Base-by-base conservation (phyloP, 2,797 vertebrate species). In the Pagetopsis macropterus region DNA sequence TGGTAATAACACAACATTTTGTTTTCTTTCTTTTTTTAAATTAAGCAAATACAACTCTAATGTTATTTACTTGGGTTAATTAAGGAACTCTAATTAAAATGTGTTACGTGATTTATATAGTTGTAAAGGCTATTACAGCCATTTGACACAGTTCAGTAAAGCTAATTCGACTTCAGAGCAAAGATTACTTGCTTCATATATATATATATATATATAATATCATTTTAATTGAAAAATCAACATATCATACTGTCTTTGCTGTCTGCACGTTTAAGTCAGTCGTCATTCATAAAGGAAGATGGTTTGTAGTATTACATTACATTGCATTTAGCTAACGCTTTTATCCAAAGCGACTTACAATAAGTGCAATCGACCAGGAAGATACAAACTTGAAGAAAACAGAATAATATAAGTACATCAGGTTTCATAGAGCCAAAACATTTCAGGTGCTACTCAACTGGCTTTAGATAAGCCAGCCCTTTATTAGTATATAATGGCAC, bases 211-310 rank as follows among this genome's bases (percentile, higher is more conserved):
- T 27, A 33, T 33, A 33, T 33, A 65, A 81, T 65, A 65, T 8
- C 31, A 7, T 58, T 74, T 81, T 65, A 69, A 80, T 81, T 71
- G 48, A 45, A 57, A 49, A 59, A 75, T 76, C 16, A 59, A 65
- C 43, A 65, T 50, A 46, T 56, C 33, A 63, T 13, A 17, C 7
- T 57, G 13, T 62, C 58, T 43, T 41, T 37, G 27, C 27, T 4
- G 41, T 45, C 52, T 59, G 52, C 52, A 50, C 31, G 17, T 67
- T 57, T 63, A 44, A 54, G 43, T 71, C 60, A 71, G 33, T 8
- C 33, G 7, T 33, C 33, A 61, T 19, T n/a, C 14, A 19, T 14
- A 9, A 43, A 49, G n/a, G 21, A 31, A 66, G 45, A 37, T 9
- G 43, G 41, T 37, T 55, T 1, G 11, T 41, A 11, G 33, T 33